phyloP scores from a whole-genome alignment of 2,113 vertebrate genomes.

The Eira barbara region DNA sequence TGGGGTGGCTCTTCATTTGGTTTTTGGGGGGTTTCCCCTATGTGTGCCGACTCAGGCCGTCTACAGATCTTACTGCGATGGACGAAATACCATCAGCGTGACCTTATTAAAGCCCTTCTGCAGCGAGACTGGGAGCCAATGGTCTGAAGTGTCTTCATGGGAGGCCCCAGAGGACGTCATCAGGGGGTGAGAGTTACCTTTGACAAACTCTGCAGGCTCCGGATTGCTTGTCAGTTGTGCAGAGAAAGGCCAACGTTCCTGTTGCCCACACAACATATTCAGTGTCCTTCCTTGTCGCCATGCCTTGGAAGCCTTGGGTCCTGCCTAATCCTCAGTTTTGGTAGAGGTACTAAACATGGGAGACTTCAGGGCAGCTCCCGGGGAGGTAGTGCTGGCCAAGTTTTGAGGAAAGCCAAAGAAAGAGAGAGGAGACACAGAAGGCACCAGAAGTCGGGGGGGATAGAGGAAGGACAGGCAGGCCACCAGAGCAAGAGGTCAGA shows the following conservation, averaged over 20 bases:
- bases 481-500: neutral
- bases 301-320: neutral
- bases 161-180: neutral
- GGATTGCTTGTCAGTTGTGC: neutral
- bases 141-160: neutral
- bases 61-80: constrained; percentile 32
- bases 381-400: neutral
- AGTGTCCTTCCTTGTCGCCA: neutral
- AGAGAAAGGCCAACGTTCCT: neutral
- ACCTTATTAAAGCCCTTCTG: constrained; percentile 28
- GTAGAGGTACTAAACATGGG: neutral
- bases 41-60: neutral
- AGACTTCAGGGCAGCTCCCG: neutral
- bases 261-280: neutral
- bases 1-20: neutral
- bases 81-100: constrained; percentile 48
- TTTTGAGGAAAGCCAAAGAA: neutral
- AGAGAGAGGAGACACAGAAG: neutral
- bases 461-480: neutral
- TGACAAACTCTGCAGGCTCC: neutral
- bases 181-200: neutral
- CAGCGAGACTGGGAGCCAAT: neutral
- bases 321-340: neutral
- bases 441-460: neutral
- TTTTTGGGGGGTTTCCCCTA: neutral